Conservation (phyloP, 2,797 vertebrate genomes). For the Lophotriccus pileatus region DNA sequence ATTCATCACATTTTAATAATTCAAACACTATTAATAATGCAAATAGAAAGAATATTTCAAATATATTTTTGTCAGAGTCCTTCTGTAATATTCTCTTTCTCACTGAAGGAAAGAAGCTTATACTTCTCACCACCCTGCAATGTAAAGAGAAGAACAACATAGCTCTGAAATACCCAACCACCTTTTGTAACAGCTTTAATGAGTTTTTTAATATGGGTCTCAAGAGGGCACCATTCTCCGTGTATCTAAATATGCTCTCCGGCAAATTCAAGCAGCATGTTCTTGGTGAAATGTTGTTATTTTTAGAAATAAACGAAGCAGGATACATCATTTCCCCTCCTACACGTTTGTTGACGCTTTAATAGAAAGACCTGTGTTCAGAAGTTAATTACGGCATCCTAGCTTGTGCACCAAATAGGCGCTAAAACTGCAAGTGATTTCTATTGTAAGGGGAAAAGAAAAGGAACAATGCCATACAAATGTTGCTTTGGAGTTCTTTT, state of each 20-base stretch:
- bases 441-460: slow-evolving; percentile 31
- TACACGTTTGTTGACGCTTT: slow-evolving; percentile 54
- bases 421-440: slow-evolving; percentile 28
- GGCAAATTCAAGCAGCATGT: slow-evolving; percentile 29
- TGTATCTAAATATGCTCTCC: neutral
- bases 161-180: neutral
- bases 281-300: slow-evolving; percentile 49
- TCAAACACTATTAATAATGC: neutral
- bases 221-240: slow-evolving; percentile 10
- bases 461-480: slow-evolving; percentile 4
- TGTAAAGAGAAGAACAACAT: neutral
- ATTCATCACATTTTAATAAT: slow-evolving; percentile 14
- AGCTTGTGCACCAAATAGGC: slow-evolving; percentile 5
- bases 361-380: slow-evolving; percentile 53
- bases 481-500: neutral
- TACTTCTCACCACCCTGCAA: neutral
- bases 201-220: slow-evolving; percentile 3
- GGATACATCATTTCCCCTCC: slow-evolving; percentile 47
- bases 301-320: slow-evolving; percentile 62
- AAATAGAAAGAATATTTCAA: neutral
- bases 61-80: neutral
- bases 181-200: neutral
- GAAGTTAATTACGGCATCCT: slow-evolving; percentile 66
- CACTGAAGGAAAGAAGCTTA: neutral
- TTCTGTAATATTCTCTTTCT: neutral